Base-by-base conservation (phyloP, 35 echinoderm and acorn worm species). In the Apostichopus japonicus region DNA sequence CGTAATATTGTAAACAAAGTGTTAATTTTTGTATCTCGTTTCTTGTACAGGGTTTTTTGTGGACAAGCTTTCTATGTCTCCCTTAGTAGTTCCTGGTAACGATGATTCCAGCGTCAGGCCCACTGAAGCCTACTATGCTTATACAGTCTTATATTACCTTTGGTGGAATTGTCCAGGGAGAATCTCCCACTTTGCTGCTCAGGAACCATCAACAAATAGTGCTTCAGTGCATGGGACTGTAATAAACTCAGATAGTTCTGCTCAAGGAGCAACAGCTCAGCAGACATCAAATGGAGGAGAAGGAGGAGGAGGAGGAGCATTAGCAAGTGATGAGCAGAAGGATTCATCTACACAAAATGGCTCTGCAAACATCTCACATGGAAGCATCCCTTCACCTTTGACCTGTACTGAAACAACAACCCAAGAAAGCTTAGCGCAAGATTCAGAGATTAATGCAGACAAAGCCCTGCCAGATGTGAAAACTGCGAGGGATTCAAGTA, bases 71-170 rank as follows among this genome's bases (percentile, higher is more conserved):
- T 6, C 15, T n/a, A 23, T 7, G 7, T 23, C 71, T 23, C 21
- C 71, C 7, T 23, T 19, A n/a, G 71, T 7, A 75, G 17, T 75
- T 75, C 6, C 71, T 0, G 71, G 2, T 19, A 19, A n/a, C n/a
- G n/a, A 75, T 5, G 17, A 75, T n/a, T n/a, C 7, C n/a, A 19
- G 6, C 3, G 54, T 17, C 21, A 54, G 54, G 57, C 54, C 24
- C 10, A 21, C 56, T 21, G 81, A 84, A 84, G 17, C 53, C 56
- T 84, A 57, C 54, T 84, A 84, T 57, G 81, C 81, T 23, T 84
- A 84, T 57, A 51, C 54, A 53, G 81, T 24, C 54, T 58, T 84
- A 55, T 84, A 84, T 84, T 17, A 84, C 19, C 21, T 84, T 53
- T 84, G 81, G 81, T 84, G 81, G 81, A 57, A 83, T 55, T 15